Evolutionary conservation across 1,140 invertebrate genomes (phyloP), one percentile per base, ranked within the genome.

Genomic region (Brachionus rubens): DNA sequence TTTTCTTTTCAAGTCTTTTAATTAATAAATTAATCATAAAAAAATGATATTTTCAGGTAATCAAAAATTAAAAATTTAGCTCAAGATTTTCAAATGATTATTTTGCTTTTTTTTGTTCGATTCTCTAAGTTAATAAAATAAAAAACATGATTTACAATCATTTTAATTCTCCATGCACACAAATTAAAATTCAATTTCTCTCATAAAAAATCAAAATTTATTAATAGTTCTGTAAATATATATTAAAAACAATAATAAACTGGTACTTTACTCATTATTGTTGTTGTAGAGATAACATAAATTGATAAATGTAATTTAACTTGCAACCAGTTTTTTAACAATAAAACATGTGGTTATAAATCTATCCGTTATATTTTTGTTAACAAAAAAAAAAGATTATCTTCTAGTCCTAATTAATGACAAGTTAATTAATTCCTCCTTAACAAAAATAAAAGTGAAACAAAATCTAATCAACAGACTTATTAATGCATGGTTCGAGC

Each of bases 261-360:
- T 59, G 54, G 54, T 30, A 59, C 54, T 59, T 36, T 36, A 36
- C 36, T 59, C 16, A 65, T 36, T 21, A 43, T 41, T 26, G 43
- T 43, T 65, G n/a, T 14, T 14, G n/a, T 43, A 24, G 10, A 65
- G 59, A 65, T 65, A 43, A 43, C 33, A 43, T 24, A 65, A 65
- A 65, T 65, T 43, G 59, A 65, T 65, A 65, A 65, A 65, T 65
- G 59, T 65, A 65, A 59, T 59, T 59, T 59, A 59, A 59, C 50
- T 52, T 52, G 24, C 50, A 26, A 52, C 26, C 26, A 24, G 26
- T 4, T 33, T 19, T 40, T 36, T 36, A 5, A 9, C 9, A 5
- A 7, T 14, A 65, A 65, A 65, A 65, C 59, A 65, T 65, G 59
- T 65, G 59, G 59, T 28, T 65, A 21, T 43, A 36, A 26, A 43